These are phyloP conservation scores for Planococcus citri DNA, from an alignment of 1,140 invertebrate genomes.

Conservation along the genomic window DNA sequence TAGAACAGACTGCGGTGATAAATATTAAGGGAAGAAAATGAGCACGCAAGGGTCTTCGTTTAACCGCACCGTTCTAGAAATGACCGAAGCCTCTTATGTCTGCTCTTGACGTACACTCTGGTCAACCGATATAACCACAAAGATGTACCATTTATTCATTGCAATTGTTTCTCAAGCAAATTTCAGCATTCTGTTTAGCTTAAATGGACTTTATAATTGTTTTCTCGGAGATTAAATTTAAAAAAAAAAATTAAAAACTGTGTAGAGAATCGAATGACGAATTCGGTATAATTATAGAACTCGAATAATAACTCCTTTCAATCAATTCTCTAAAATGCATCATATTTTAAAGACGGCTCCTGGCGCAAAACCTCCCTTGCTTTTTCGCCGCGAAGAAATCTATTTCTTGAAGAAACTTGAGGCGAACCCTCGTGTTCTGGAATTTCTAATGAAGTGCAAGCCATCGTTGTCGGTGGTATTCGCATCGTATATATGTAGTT, in stretches of 20 bases:
- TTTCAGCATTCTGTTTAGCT: neutral
- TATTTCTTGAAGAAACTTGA: too few relatives aligned
- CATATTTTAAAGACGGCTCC: too few relatives aligned
- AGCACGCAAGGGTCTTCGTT: neutral
- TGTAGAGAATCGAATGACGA: too few relatives aligned
- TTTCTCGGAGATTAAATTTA: neutral
- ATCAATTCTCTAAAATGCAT: too few relatives aligned
- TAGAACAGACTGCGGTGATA: neutral
- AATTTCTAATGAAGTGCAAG: neutral
- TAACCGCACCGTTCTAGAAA: neutral
- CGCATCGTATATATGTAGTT: neutral
- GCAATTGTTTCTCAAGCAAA: neutral
- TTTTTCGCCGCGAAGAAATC: too few relatives aligned
- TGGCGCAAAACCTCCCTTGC: too few relatives aligned
- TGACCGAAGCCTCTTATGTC: conserved; percentile 1
- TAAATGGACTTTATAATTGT: neutral
- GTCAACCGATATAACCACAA: neutral
- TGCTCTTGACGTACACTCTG: neutral
- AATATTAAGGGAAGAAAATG: neutral
- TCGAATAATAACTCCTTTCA: too few relatives aligned
- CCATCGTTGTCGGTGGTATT: neutral
- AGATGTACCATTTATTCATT: neutral
- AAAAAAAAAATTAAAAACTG: neutral
- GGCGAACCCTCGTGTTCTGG: neutral
- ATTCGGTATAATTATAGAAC: too few relatives aligned